Conservation (phyloP, 2,888 invertebrate species). For the Thereva unica region DNA sequence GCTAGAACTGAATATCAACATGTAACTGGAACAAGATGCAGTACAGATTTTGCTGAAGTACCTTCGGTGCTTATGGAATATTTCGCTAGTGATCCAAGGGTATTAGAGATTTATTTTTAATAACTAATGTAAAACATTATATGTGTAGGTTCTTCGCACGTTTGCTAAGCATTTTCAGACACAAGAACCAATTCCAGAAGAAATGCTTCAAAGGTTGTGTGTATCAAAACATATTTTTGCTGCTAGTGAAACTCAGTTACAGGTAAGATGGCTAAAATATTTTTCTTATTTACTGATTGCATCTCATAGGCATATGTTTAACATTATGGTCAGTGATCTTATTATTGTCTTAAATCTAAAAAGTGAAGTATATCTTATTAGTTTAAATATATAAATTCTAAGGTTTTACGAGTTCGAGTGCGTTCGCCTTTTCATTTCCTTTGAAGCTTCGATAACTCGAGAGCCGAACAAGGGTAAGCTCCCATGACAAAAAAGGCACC, state of each 20-base stretch:
- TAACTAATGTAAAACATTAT: constrained; percentile 11
- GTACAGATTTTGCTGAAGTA: constrained; percentile 98
- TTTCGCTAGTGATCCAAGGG: constrained; percentile 87
- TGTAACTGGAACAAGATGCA: constrained; percentile 94
- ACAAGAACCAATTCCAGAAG: constrained; percentile 78
- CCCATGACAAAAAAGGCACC: no score
- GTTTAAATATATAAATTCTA: no score
- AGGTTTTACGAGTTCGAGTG: no score
- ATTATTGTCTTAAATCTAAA: no score
- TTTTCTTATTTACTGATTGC: no score
- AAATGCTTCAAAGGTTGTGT: constrained; percentile 78
- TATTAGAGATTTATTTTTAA: constrained; percentile 47
- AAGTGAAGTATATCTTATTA: no score
- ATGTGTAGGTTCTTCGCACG: constrained; percentile 70
- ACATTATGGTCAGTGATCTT: no score
- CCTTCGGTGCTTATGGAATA: constrained; percentile 99
- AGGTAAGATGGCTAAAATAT: constrained; percentile 64
- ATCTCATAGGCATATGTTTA: no score
- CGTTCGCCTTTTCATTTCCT: no score
- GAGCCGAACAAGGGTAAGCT: no score
- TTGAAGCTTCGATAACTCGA: no score
- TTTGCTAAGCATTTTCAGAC: constrained; percentile 93
- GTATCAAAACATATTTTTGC: constrained; percentile 85
- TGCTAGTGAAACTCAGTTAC: constrained; percentile 86
- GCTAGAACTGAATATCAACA: constrained; percentile 95